Percentiles rank a stretch among this genome's conserved stretches.
Conservation (phyloP, 1,140 invertebrate genomes). For the Drosophila punjabiensis region DNA sequence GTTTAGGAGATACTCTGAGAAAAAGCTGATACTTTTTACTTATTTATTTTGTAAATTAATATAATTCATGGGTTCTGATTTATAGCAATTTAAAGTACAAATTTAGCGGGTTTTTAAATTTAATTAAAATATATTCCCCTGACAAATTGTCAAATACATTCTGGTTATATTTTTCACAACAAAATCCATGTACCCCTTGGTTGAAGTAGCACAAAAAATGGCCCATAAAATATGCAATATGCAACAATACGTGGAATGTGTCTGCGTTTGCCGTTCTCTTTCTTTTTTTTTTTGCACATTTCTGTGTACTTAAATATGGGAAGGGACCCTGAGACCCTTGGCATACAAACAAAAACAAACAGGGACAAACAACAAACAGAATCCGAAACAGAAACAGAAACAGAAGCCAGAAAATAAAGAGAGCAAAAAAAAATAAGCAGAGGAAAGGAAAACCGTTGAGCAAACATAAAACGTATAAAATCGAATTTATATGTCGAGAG, state of each 20-base stretch:
- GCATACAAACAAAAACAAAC: slow-evolving; percentile 73
- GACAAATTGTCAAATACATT: not conserved
- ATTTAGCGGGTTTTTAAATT: not conserved
- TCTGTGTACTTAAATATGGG: slow-evolving; percentile 45
- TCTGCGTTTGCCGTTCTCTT: slow-evolving; percentile 7
- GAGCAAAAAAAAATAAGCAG: not conserved
- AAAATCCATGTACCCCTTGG: not conserved
- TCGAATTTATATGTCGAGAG: slow-evolving; percentile 82
- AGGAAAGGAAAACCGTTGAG: slow-evolving; percentile 47
- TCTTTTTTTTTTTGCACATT: slow-evolving; percentile 15
- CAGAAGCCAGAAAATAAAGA: slow-evolving; percentile 19
- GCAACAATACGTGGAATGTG: slow-evolving; percentile 30
- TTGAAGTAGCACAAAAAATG: slow-evolving; percentile 13
- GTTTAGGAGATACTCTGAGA: not conserved
- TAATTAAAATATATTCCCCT: not conserved
- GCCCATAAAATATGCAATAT: slow-evolving; percentile 57
- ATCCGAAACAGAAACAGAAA: slow-evolving; percentile 50
- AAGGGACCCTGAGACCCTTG: slow-evolving; percentile 47
- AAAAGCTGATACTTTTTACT: not conserved
- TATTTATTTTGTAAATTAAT: not conserved
- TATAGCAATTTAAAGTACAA: not conserved
- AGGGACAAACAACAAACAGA: slow-evolving; percentile 58
- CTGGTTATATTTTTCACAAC: not conserved
- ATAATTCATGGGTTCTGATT: not conserved
- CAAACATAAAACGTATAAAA: slow-evolving; percentile 82